Evolutionary conservation across 2,888 invertebrate genomes (phyloP), one percentile per base, ranked within the genome.

Genomic region (Stenchaetothrips biformis): DNA sequence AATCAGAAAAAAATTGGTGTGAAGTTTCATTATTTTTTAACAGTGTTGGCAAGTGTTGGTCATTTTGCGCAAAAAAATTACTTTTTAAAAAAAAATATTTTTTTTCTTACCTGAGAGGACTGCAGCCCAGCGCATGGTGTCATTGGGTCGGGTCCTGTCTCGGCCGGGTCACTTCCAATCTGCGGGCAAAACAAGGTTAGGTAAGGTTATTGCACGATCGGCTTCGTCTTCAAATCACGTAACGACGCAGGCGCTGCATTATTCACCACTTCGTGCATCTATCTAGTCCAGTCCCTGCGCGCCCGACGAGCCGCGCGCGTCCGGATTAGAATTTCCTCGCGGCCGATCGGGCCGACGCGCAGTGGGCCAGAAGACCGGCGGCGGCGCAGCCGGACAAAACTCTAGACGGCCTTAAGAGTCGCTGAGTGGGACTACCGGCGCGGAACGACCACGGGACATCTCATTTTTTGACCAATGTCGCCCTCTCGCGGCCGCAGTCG

Each of bases 131-230:
- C 67, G 67, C 67, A 74, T 74, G 67, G 67, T 74, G 67, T 74
- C 67, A 74, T 74, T 74, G 67, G 67, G 21, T 74, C 67, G 67
- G 67, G 67, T 74, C 67, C 67, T 74, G 67, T 21, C 25, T 74
- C 67, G 11, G 67, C 67, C 67, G 67, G 67, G 67, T 74, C 67
- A 74, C 67, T 74, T 74, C 67, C 67, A 74, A 74, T 74, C 67
- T 74, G 67, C 21, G 53, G 53, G 18, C 13, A 53, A 53, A 59
- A 59, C 59, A 59, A 59, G 59, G 13, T 59, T 59, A 59, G 59
- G 59, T 59, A 59, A 53, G 53, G 59, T 13, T 16, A 18, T 16
- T 13, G 53, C 53, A 16, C 37, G 53, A 9, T 53, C 53, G 59
- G 59, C 59, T 59, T 59, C 59, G 59, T 59, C 18, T 59, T 18